Evolutionary conservation across 1,140 invertebrate species (phyloP).

Genomic region (Euura lappo): DNA sequence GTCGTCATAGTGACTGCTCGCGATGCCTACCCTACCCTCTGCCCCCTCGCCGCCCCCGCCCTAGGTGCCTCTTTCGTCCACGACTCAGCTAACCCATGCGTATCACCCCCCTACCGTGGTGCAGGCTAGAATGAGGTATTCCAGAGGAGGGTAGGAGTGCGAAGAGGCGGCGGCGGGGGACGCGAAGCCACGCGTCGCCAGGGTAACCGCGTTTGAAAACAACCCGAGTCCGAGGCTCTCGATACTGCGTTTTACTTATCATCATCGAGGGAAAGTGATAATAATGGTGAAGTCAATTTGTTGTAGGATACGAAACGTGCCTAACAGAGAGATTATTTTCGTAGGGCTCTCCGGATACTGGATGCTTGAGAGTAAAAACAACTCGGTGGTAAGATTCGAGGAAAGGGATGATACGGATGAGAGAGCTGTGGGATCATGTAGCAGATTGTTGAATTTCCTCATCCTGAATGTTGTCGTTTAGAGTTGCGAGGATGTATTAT

Average conservation of each 20-base stretch:
- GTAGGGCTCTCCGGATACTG: too few species aligned
- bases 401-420: too few species aligned
- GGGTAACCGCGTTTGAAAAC: conserved; percentile 43
- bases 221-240: conserved; percentile 40
- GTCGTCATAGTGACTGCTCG: conserved; percentile 60
- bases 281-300: too few species aligned
- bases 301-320: too few species aligned
- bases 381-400: too few species aligned
- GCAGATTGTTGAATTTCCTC: too few species aligned
- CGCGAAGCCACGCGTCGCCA: conserved; percentile 32
- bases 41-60: neutral
- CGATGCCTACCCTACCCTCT: conserved; percentile 27
- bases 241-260: conserved; percentile 13
- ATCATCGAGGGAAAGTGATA: too few species aligned
- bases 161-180: conserved; percentile 11
- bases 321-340: too few species aligned
- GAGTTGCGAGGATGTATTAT: too few species aligned
- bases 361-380: too few species aligned
- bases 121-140: neutral
- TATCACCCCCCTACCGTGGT: conserved; percentile 15
- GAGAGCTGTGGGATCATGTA: too few species aligned
- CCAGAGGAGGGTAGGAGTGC: conserved; percentile 10
- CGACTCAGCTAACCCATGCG: conserved; percentile 5
- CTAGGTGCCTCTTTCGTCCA: neutral
- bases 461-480: too few species aligned